These are phyloP conservation scores for Doryteuthis pealeii DNA, from an alignment of 1,140 invertebrate genomes.

Conservation along the genomic window DNA sequence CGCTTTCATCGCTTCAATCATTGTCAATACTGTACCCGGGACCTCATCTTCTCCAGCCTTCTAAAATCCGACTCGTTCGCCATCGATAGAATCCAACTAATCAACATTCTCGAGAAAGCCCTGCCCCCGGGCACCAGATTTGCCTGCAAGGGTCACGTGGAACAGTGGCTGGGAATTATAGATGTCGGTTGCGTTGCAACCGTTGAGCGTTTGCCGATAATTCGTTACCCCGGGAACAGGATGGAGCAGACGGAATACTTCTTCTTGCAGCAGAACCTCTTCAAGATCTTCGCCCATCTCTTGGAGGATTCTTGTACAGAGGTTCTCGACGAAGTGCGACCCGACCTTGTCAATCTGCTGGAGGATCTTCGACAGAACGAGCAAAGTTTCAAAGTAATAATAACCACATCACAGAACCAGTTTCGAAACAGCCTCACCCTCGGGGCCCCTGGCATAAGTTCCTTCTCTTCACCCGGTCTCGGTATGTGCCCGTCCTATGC, in stretches of 20 bases:
- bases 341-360: background rate
- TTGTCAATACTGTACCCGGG: background rate
- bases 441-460: too few relatives aligned
- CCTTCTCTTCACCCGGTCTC: too few relatives aligned
- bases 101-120: background rate
- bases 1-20: background rate
- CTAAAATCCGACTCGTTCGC: background rate
- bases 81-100: background rate
- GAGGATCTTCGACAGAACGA: background rate
- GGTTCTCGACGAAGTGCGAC: background rate
- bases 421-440: background rate
- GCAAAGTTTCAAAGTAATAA: background rate
- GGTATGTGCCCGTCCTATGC: too few relatives aligned
- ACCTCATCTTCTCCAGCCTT: background rate
- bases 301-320: background rate
- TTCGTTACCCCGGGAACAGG: background rate
- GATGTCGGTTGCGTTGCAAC: background rate
- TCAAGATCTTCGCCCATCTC: background rate
- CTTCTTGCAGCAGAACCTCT: background rate
- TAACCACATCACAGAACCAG: background rate
- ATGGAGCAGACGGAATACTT: background rate
- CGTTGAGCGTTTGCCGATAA: background rate
- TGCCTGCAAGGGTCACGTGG: background rate
- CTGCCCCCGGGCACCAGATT: background rate
- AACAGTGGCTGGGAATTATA: slow-evolving; percentile 1